Conservation (phyloP, 2,797 vertebrate genomes). For the Simalia tracyae region DNA sequence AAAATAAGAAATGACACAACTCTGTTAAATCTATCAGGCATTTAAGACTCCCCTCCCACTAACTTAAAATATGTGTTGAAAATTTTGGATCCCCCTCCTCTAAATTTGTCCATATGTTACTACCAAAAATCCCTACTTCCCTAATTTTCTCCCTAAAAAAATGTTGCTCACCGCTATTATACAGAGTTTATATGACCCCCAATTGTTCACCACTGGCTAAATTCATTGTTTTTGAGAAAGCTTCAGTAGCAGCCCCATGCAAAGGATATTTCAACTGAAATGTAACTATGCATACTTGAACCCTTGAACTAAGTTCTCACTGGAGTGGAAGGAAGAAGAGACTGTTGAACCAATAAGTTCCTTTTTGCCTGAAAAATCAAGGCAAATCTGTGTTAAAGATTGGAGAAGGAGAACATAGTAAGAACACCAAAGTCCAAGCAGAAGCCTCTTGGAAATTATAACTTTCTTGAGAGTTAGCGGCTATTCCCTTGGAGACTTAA, state of each 20-base stretch:
- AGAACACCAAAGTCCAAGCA: background rate
- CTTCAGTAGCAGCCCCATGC: background rate
- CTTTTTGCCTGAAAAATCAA: background rate
- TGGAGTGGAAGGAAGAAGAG: background rate
- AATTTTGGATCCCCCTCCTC: too few species aligned
- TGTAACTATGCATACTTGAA: background rate
- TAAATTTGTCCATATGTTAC: too few species aligned
- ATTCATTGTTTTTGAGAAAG: too few species aligned
- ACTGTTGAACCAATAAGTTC: background rate
- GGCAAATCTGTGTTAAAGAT: background rate
- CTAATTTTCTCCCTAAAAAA: too few species aligned
- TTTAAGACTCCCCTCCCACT: too few species aligned
- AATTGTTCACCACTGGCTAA: too few species aligned
- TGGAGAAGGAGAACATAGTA: background rate
- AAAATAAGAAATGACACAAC: too few species aligned
- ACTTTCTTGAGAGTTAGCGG: background rate
- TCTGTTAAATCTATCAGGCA: too few species aligned
- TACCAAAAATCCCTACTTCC: too few species aligned
- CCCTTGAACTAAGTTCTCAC: background rate
- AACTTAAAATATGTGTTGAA: too few species aligned
- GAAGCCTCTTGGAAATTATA: background rate
- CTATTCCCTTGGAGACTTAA: background rate
- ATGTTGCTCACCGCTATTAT: too few species aligned
- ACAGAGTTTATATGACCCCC: too few species aligned
- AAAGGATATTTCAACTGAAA: background rate